Conservation (phyloP, 2,113 vertebrate genomes). For the Myiozetetes cayanensis region DNA sequence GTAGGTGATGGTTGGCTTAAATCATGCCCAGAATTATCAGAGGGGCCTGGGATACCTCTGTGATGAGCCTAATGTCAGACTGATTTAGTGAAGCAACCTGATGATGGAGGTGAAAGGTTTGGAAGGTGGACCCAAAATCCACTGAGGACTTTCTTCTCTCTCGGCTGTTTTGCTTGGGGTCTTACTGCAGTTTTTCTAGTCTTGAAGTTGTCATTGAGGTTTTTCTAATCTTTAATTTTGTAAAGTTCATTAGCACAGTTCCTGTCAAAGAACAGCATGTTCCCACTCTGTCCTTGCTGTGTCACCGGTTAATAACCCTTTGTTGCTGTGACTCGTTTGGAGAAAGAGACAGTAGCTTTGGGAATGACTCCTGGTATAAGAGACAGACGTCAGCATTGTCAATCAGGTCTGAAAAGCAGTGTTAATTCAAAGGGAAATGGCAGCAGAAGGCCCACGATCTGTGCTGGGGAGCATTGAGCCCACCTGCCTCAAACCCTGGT, state of each 20-base stretch:
- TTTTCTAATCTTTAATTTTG: slow-evolving; percentile 26
- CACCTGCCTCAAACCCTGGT: neutral
- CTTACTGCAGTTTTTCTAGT: neutral
- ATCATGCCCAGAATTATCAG: neutral
- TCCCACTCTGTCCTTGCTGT: neutral
- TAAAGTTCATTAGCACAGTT: neutral
- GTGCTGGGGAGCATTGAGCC: neutral
- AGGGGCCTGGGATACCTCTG: neutral
- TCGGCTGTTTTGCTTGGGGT: neutral
- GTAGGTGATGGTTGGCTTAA: neutral
- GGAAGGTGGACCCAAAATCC: neutral
- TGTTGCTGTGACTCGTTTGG: neutral
- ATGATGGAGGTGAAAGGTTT: neutral
- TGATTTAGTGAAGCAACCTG: neutral
- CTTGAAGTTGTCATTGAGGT: neutral
- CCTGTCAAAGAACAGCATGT: slow-evolving; percentile 23
- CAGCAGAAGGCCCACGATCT: neutral
- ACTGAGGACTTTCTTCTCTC: neutral
- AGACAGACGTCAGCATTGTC: neutral
- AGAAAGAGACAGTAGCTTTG: neutral
- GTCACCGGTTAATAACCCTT: neutral
- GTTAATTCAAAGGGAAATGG: neutral
- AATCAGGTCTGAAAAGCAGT: neutral
- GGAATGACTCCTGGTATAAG: neutral
- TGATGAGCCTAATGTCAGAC: neutral